Conservation (phyloP, 2,113 vertebrate species). For the Zosterops japonicus region DNA sequence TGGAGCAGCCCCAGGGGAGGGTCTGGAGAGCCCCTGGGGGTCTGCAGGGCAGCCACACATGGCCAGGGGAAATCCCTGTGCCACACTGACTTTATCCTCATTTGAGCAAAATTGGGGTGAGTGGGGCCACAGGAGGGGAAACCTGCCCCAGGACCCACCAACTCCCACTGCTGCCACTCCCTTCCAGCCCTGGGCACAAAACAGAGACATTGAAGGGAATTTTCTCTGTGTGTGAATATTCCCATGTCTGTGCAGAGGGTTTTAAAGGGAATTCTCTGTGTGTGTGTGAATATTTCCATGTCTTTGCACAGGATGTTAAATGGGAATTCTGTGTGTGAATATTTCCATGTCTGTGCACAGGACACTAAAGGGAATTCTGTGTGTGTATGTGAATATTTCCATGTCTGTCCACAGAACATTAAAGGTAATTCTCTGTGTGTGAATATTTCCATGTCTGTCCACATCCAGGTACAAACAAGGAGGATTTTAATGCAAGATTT, state of each 20-base stretch:
- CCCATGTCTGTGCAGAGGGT: no score
- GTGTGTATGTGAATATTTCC: no score
- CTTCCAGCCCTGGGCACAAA: background rate
- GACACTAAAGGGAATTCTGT: no score
- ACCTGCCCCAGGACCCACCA: background rate
- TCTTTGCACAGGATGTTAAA: no score
- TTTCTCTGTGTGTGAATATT: no score
- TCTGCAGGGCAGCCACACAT: accelerated
- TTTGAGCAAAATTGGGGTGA: accelerated
- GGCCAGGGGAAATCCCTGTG: background rate
- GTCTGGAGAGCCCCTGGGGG: accelerated
- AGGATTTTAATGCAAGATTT: background rate
- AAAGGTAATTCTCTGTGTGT: background rate
- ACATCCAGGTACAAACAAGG: accelerated
- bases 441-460: accelerated
- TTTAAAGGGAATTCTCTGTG: no score
- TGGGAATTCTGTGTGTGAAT: no score
- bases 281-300: no score
- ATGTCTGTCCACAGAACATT: no score
- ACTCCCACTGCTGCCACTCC: accelerated
- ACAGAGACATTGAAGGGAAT: no score
- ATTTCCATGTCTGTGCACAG: no score
- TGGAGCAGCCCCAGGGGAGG: accelerated
- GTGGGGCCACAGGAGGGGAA: accelerated
- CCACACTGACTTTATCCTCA: accelerated